Percentiles rank a stretch among this genome's conserved stretches.
Conservation (phyloP, 53 echinoderm and acorn worm genomes). For the Echinarachnius parma region DNA sequence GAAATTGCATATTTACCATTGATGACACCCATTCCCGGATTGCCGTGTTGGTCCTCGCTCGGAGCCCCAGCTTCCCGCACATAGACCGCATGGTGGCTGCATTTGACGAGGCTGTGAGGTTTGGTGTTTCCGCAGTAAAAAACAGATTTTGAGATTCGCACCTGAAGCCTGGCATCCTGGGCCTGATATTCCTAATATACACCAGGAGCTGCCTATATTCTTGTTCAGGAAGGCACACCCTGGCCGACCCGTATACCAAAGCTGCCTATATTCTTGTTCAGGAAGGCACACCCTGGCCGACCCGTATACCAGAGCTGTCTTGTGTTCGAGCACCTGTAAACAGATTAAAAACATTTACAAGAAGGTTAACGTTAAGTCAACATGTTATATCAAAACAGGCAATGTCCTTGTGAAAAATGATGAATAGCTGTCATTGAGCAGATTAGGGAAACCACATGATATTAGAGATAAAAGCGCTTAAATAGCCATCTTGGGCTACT, state of each 20-base stretch:
- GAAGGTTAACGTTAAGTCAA: neutral
- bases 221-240: neutral
- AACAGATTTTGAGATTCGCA: neutral
- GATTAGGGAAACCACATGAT: neutral
- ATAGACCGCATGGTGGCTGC: neutral
- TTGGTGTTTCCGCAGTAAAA: no score
- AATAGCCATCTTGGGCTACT: neutral
- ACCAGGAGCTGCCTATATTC: neutral
- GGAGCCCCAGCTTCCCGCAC: neutral
- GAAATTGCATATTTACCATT: constrained; percentile 9
- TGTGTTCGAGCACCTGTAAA: constrained; percentile 3
- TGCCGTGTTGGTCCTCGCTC: neutral
- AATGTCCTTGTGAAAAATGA: neutral
- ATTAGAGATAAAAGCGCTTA: constrained; percentile 5
- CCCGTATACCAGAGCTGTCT: neutral
- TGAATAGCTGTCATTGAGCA: constrained; percentile 1
- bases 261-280: neutral
- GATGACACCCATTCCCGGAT: neutral
- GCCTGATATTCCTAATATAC: neutral
- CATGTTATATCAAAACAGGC: neutral
- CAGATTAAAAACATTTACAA: constrained; percentile 13
- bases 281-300: neutral
- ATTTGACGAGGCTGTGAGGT: neutral
- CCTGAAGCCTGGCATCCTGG: neutral
- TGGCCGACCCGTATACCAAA: no score